Evolutionary conservation across 2,888 invertebrate genomes (phyloP).

Genomic region (Teleiodes luculella): DNA sequence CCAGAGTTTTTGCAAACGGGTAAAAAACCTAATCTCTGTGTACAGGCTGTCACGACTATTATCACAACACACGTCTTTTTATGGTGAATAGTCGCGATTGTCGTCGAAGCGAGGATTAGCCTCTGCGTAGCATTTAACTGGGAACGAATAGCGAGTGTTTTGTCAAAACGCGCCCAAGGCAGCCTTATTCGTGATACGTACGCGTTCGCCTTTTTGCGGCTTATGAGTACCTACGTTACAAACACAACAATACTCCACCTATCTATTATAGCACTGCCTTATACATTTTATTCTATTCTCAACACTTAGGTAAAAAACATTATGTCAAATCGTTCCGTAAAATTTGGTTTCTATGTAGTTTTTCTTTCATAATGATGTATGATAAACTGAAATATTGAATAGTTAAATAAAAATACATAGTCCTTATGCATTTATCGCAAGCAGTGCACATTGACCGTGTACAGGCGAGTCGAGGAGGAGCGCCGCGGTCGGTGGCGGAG

Average conservation of each 20-base stretch:
- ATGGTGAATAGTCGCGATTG: constrained; percentile 36
- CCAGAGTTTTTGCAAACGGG: too few relatives aligned
- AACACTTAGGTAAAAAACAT: too few relatives aligned
- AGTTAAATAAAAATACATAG: too few relatives aligned
- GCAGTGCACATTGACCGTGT: too few relatives aligned
- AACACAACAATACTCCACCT: neutral
- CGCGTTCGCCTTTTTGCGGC: constrained; percentile 66
- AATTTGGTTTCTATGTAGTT: too few relatives aligned
- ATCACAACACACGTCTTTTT: constrained; percentile 43
- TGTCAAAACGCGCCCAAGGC: constrained; percentile 58
- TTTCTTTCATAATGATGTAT: too few relatives aligned
- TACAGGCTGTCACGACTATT: neutral
- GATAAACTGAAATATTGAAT: too few relatives aligned
- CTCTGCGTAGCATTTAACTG: constrained; percentile 48
- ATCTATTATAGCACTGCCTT: neutral
- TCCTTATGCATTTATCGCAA: too few relatives aligned
- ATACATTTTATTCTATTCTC: neutral
- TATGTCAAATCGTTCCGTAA: too few relatives aligned
- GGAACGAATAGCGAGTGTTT: constrained; percentile 66
- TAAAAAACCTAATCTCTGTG: neutral
- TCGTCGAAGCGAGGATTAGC: constrained; percentile 48
- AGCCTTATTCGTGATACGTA: constrained; percentile 27
- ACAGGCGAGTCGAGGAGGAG: too few relatives aligned
- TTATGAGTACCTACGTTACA: constrained; percentile 24
- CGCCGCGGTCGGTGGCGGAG: constrained; percentile 24